Base-by-base conservation (phyloP, 2,888 invertebrate genomes). In the Empis stercorea region DNA sequence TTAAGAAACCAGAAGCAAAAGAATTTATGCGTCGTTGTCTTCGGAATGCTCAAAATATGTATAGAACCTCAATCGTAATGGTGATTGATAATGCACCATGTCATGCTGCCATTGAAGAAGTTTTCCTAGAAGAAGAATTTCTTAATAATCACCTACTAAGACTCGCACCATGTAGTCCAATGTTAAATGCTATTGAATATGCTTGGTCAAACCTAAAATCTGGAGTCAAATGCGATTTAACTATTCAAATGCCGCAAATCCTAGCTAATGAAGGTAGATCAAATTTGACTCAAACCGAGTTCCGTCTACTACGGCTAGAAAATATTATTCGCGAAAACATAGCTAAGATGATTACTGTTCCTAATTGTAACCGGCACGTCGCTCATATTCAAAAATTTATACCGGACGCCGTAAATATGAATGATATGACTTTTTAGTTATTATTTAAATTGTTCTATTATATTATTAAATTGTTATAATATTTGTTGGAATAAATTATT, bases 141-240 rank as follows among this genome's bases (percentile, higher is more conserved):
- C 15, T 43, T 30, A 43, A 30, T 17, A 32, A 43, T 43, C 43
- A 32, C 32, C 14, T 43, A 43, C 32, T 43, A 43, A 30, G 14
- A 42, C 14, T 42, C 27, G 42, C 42, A 14, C 30, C 43, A 2
- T 43, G 30, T 32, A 43, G 30, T 15, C 30, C 43, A 43, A 43
- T 43, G 43, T 43, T 43, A 43, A 43, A 30, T 43, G 30, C 30
- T 30, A 43, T 43, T 30, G 30, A 30, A 43, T 32, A 15, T 43
- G 43, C 14, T 30, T 43, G 43, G 43, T 43, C 16, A 32, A 43
- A 30, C 32, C 14, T 43, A 9, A 43, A 43, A 43, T 30, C 43
- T 43, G 30, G 30, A 15, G 2, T 43, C 15, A 43, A 43, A 43
- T 14, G 32, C 7, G 32, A 43, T 43, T 43, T 43, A 43, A 16